Base-by-base conservation (phyloP, 2,888 invertebrate species). In the Caradrina kadenii region DNA sequence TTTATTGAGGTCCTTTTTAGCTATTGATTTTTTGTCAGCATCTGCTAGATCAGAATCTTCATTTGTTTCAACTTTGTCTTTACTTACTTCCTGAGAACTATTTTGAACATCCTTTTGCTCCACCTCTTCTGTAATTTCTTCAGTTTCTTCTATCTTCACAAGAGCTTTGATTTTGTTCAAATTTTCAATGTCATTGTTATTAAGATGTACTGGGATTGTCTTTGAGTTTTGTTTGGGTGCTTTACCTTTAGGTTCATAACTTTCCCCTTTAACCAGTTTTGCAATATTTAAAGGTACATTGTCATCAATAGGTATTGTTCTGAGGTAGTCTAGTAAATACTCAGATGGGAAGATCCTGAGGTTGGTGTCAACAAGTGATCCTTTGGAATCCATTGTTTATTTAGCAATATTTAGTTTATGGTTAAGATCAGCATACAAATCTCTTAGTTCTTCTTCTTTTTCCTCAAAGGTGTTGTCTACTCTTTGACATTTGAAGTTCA, bases 381-480 rank as follows among this genome's bases (percentile, higher is more conserved):
- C 96, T 86, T 94, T 96, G 60, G 96, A 93, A 90, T 96, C 95
- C 95, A 96, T 94, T 73, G 65, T 90, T 92, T 87, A 92, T 80
- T 91, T 93, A 76, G 92, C 91, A 73, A 97, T 97, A 84, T 97
- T 97, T 7, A 98, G 89, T 89, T 98, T 98, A 77, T 97, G 96
- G 88, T 98, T 97, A 63, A 98, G 94, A 87, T 98, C 97, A 69
- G 96, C 95, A 90, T 98, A 98, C 85, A 97, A 97, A 79, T 97
- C 97, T 80, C 96, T 94, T 7, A 98, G 93, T 93, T 98, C 97
- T 87, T 97, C 97, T 93, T 98, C 98, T 92, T 98, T 98, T 87
- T 97, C 97, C 88, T 97, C 97, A 94, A 98, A 98, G 52, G 97
- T 97, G 89, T 97, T 96, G 87, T 98, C 98, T 81, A 98, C 97